Percentiles rank a stretch among this genome's conserved stretches.
These are phyloP conservation scores for Spodoptera frugiperda DNA, from an alignment of 1,140 invertebrate species.

Conservation along the genomic window DNA sequence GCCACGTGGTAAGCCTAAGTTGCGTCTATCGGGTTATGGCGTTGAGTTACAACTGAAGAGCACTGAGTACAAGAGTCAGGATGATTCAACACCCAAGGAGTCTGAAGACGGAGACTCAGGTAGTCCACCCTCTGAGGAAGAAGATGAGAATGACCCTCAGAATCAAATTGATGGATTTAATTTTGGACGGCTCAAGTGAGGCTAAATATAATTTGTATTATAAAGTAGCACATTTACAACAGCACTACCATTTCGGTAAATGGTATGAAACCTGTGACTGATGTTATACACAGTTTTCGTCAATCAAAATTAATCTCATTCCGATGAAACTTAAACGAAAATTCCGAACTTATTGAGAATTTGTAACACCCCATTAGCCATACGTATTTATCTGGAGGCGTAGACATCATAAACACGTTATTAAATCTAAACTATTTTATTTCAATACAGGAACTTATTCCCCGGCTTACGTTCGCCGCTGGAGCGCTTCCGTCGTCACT, in stretches of 20 bases:
- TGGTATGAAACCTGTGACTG: not conserved
- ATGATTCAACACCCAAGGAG: slow-evolving; percentile 91
- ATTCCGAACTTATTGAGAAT: not conserved
- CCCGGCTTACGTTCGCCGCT: slow-evolving; percentile 91
- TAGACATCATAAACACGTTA: no score
- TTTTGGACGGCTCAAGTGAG: slow-evolving; percentile 92
- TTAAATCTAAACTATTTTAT: no score
- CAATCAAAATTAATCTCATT: not conserved
- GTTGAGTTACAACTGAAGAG: slow-evolving; percentile 99
- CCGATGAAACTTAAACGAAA: not conserved
- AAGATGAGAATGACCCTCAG: slow-evolving; percentile 87
- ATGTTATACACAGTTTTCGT: not conserved
- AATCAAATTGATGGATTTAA: slow-evolving; percentile 95
- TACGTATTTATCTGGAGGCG: no score
- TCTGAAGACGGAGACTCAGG: slow-evolving; percentile 86
- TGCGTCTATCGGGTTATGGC: slow-evolving; percentile 98
- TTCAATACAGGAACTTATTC: slow-evolving; percentile 88
- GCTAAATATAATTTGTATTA: slow-evolving; percentile 13
- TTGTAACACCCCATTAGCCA: no score
- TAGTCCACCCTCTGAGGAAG: slow-evolving; percentile 84
- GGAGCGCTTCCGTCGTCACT: slow-evolving; percentile 91
- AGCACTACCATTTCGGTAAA: not conserved
- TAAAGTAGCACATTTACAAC: not conserved
- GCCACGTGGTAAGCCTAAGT: slow-evolving; percentile 87
- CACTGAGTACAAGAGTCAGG: slow-evolving; percentile 99